These are phyloP conservation scores for Chlamydotis undulata DNA, from an alignment of 2,113 vertebrate species.

Conservation along the genomic window DNA sequence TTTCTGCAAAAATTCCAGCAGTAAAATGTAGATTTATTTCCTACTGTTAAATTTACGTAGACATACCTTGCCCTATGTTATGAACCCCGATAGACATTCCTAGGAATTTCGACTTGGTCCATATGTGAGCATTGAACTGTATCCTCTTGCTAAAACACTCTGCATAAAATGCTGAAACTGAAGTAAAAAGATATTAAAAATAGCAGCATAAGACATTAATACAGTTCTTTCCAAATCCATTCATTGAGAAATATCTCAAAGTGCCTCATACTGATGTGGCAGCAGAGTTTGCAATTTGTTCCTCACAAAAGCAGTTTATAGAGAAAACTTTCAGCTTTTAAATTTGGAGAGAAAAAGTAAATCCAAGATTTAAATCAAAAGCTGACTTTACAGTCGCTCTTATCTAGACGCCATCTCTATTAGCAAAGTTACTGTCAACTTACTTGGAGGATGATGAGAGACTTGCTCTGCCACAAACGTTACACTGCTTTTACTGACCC, in stretches of 20 bases:
- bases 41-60: neutral
- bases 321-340: neutral
- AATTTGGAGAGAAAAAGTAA: neutral
- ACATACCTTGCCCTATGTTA: constrained; percentile 96
- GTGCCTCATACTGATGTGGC: neutral
- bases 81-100: constrained; percentile 99
- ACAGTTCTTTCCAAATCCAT: neutral
- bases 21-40: neutral
- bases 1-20: neutral
- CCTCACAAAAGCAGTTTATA: neutral
- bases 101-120: constrained; percentile 99
- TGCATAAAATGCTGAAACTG: constrained; percentile 99
- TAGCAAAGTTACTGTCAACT: constrained; percentile 61
- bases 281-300: neutral
- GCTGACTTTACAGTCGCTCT: neutral
- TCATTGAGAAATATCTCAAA: neutral
- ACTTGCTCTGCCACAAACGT: constrained; percentile 98
- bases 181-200: neutral
- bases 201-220: neutral
- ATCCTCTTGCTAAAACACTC: constrained; percentile 96
- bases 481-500: constrained; percentile 88
- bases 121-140: constrained; percentile 99
- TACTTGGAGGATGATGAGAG: constrained; percentile 98
- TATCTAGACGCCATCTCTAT: neutral
- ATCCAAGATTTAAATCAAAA: neutral